Percentiles rank a stretch among this genome's conserved stretches.
phyloP scores from a whole-genome alignment of 2,113 vertebrate species.

The Psittacula cyanocephala region DNA sequence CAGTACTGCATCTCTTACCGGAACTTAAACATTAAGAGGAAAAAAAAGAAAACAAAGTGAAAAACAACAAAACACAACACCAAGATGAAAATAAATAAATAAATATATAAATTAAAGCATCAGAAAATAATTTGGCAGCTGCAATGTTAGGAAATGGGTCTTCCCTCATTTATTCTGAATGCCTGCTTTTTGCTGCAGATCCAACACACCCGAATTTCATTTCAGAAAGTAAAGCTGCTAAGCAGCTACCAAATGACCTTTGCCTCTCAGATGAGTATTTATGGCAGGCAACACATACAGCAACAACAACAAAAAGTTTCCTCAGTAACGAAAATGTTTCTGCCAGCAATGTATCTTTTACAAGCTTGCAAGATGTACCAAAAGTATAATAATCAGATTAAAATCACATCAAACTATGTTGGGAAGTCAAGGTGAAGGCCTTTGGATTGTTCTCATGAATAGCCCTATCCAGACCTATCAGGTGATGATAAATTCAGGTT shows the following conservation, averaged over 20 bases:
- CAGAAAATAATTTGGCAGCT: neutral
- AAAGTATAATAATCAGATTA: constrained; percentile 71
- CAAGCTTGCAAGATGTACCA: constrained; percentile 67
- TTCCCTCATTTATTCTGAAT: neutral
- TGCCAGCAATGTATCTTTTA: constrained; percentile 67
- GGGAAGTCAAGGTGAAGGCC: constrained; percentile 62
- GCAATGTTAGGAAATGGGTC: neutral
- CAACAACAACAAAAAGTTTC: constrained; percentile 60
- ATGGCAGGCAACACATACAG: constrained; percentile 59
- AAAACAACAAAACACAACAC: neutral
- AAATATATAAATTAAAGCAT: neutral
- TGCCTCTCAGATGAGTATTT: constrained; percentile 60
- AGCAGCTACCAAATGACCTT: constrained; percentile 65
- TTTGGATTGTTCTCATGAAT: constrained; percentile 61
- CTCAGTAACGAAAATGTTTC: constrained; percentile 44
- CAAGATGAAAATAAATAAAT: neutral
- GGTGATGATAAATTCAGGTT: constrained; percentile 48
- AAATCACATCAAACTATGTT: constrained; percentile 63
- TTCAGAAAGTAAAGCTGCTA: constrained; percentile 66
- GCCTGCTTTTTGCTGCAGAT: neutral
- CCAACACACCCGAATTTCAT: constrained; percentile 24
- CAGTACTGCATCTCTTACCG: neutral
- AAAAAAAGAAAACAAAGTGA: neutral
- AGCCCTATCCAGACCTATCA: constrained; percentile 45
- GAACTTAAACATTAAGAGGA: neutral